Evolutionary conservation across 1,140 invertebrate genomes (phyloP).

Genomic region (Papilio polyxenes): DNA sequence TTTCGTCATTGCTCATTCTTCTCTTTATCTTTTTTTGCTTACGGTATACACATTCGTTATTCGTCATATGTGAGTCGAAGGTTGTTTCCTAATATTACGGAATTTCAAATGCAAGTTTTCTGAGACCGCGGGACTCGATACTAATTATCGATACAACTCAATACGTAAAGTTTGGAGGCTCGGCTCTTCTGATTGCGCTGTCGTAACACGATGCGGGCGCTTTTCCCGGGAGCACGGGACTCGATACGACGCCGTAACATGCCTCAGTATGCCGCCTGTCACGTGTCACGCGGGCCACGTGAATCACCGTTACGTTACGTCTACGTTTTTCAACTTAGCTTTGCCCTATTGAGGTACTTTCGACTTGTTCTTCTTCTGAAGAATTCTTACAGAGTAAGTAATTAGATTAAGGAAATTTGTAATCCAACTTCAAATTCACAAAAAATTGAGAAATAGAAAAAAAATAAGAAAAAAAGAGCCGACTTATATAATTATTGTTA

Average conservation of each 20-base stretch:
- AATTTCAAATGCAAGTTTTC: too few relatives aligned
- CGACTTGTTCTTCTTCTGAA: background rate
- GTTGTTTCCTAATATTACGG: too few relatives aligned
- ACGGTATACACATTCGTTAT: too few relatives aligned
- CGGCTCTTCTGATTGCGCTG: background rate
- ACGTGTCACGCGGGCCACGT: constrained; percentile 13
- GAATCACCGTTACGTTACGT: constrained; percentile 6
- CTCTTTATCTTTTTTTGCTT: too few relatives aligned
- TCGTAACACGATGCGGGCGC: background rate
- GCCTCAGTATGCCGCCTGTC: background rate
- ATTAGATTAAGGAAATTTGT: too few relatives aligned
- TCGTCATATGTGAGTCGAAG: too few relatives aligned
- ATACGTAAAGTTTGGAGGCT: background rate
- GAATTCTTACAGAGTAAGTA: background rate
- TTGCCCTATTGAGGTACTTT: constrained; percentile 22
- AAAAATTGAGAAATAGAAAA: too few relatives aligned
- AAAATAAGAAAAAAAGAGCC: too few relatives aligned
- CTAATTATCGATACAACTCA: too few relatives aligned
- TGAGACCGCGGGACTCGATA: background rate
- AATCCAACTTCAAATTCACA: too few relatives aligned
- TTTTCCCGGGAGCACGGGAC: background rate
- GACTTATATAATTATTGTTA: too few relatives aligned
- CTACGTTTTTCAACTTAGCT: constrained; percentile 12
- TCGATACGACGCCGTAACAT: background rate
- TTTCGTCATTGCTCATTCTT: too few relatives aligned